Percentiles rank a stretch among this genome's conserved stretches.
Evolutionary conservation across 2,888 invertebrate species (phyloP).

Genomic region (Dasysyrphus tricinctus): DNA sequence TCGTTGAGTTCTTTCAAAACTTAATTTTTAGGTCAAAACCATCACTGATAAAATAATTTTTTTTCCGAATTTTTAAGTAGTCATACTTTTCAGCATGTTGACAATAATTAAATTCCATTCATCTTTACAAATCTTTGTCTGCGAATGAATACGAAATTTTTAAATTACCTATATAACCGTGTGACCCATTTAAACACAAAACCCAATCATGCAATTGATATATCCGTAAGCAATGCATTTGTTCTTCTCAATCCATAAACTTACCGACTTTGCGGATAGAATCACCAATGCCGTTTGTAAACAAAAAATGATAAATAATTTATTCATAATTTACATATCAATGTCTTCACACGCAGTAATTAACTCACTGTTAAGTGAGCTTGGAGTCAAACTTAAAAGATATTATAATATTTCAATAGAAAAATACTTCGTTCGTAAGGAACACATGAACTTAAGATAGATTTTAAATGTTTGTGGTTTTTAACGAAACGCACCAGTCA

Average conservation of each 20-base stretch:
- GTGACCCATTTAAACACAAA: conserved; percentile 27
- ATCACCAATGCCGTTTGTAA: conserved; percentile 37
- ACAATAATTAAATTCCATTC: background rate
- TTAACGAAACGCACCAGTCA: background rate
- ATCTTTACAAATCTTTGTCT: background rate
- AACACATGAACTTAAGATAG: background rate
- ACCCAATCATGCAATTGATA: conserved; percentile 12
- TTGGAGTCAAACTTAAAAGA: background rate
- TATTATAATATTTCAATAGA: background rate
- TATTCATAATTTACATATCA: conserved; percentile 42
- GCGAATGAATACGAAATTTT: conserved; percentile 2
- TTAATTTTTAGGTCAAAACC: background rate
- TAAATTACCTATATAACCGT: conserved; percentile 8
- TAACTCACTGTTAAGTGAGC: background rate
- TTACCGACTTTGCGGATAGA: conserved; percentile 43
- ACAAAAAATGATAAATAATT: conserved; percentile 50
- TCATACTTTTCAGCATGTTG: no score
- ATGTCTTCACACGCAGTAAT: background rate
- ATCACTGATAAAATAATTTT: background rate
- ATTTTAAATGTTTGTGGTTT: background rate
- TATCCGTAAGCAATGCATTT: conserved; percentile 18
- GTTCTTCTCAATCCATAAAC: conserved; percentile 1
- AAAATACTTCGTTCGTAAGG: background rate
- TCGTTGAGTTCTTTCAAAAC: background rate
- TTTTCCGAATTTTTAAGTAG: conserved; percentile 2